Percentiles rank a stretch among this genome's conserved stretches.
Evolutionary conservation across 2,888 invertebrate species (phyloP).

Genomic region (Trissolcus brochymenae): DNA sequence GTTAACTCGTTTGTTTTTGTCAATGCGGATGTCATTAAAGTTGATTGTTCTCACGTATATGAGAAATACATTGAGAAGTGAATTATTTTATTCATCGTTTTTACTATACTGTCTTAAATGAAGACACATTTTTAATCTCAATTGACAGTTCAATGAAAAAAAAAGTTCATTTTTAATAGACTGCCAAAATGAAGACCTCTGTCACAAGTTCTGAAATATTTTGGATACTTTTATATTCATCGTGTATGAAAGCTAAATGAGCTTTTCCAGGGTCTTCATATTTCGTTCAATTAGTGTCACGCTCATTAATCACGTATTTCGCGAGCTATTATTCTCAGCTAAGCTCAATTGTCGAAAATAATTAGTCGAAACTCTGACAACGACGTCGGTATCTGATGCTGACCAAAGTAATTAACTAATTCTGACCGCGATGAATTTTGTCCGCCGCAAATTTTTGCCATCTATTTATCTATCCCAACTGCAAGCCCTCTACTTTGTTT

Average conservation of each 20-base stretch:
- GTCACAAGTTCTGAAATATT: too few species aligned
- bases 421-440: slow-evolving; percentile 28
- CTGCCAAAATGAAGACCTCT: too few species aligned
- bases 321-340: slow-evolving; percentile 53
- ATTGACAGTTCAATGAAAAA: too few species aligned
- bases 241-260: slow-evolving; percentile 32
- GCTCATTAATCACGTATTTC: slow-evolving; percentile 53
- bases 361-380: slow-evolving; percentile 55
- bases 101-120: slow-evolving; percentile 1
- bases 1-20: background rate
- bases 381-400: slow-evolving; percentile 35
- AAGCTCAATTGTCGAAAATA: slow-evolving; percentile 54
- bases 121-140: too few species aligned
- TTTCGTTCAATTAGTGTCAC: slow-evolving; percentile 38
- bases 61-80: too few species aligned
- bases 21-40: slow-evolving; percentile 1
- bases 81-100: too few species aligned
- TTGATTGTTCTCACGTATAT: background rate
- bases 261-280: slow-evolving; percentile 32
- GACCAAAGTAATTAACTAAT: slow-evolving; percentile 51
- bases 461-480: slow-evolving; percentile 42
- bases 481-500: slow-evolving; percentile 19
- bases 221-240: slow-evolving; percentile 27
- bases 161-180: too few species aligned
- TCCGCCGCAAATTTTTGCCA: slow-evolving; percentile 20